Evolutionary conservation across 2,888 invertebrate species (phyloP).

Genomic region (Phyllotreta cruciferae): DNA sequence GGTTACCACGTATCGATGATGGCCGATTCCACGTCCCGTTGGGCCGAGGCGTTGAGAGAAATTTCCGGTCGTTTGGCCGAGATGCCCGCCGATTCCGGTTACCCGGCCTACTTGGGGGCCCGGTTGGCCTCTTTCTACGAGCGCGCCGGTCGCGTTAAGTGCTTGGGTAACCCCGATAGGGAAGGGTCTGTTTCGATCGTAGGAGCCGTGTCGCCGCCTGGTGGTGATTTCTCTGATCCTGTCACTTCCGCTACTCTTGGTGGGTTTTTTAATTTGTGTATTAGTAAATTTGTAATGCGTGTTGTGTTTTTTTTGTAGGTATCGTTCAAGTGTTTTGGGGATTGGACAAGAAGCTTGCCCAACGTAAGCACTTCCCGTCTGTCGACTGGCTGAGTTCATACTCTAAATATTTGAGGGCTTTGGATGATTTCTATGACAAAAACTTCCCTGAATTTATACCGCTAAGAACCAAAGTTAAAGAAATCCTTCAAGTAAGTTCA

Average conservation of each 20-base stretch:
- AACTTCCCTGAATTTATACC: slow-evolving; percentile 97
- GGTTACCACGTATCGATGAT: slow-evolving; percentile 99
- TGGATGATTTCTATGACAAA: slow-evolving; percentile 99
- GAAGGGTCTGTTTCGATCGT: slow-evolving; percentile 99
- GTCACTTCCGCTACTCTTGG: slow-evolving; percentile 96
- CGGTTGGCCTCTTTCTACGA: slow-evolving; percentile 99
- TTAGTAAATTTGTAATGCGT: background rate
- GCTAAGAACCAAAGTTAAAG: slow-evolving; percentile 91
- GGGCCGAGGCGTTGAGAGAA: slow-evolving; percentile 99
- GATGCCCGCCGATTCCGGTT: slow-evolving; percentile 99
- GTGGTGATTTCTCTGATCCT: slow-evolving; percentile 99
- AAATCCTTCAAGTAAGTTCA: slow-evolving; percentile 56
- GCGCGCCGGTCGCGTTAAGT: slow-evolving; percentile 96
- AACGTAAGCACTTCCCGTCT: slow-evolving; percentile 99
- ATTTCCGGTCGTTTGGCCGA: slow-evolving; percentile 98
- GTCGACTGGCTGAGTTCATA: slow-evolving; percentile 99
- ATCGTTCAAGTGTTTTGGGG: slow-evolving; percentile 90
- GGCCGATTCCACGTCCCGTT: slow-evolving; percentile 99
- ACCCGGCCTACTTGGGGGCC: slow-evolving; percentile 98
- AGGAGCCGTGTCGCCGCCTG: slow-evolving; percentile 99
- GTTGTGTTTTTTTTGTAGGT: slow-evolving; percentile 35
- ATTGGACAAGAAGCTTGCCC: slow-evolving; percentile 97
- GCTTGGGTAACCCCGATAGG: slow-evolving; percentile 95
- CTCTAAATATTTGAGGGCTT: slow-evolving; percentile 97
- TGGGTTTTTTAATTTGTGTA: too few relatives aligned